Evolutionary conservation across 2,888 invertebrate genomes (phyloP).

Genomic region (Tachina grossa): DNA sequence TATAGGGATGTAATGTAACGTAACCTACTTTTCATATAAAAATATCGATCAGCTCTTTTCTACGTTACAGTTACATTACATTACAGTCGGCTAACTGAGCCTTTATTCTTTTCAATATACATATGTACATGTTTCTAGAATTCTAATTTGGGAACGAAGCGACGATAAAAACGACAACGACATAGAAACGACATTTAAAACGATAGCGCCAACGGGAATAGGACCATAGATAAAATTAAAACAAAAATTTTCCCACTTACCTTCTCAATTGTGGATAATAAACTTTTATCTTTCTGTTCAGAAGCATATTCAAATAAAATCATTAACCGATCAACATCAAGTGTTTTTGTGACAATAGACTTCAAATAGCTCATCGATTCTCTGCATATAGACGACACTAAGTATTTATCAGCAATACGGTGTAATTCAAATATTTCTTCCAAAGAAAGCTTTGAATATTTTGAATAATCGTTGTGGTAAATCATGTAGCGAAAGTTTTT

Average conservation of each 20-base stretch:
- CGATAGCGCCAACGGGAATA: too few relatives aligned
- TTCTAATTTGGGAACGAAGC: too few relatives aligned
- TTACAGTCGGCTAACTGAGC: too few relatives aligned
- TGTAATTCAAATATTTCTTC: constrained; percentile 37
- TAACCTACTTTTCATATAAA: too few relatives aligned
- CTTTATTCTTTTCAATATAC: too few relatives aligned
- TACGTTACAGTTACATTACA: too few relatives aligned
- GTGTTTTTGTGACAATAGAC: neutral
- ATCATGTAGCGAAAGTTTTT: constrained; percentile 46
- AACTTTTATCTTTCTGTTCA: neutral
- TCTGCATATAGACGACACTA: constrained; percentile 8
- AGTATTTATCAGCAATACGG: constrained; percentile 37
- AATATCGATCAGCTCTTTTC: too few relatives aligned
- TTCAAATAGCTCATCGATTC: neutral
- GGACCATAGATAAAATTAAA: neutral
- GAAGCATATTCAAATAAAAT: constrained; percentile 6
- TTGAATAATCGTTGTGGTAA: neutral
- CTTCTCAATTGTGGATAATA: neutral
- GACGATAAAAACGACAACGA: too few relatives aligned
- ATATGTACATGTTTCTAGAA: too few relatives aligned
- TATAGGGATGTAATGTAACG: too few relatives aligned
- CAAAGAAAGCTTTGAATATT: neutral
- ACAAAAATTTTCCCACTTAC: constrained; percentile 6
- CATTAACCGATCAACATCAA: neutral
- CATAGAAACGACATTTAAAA: too few relatives aligned